Evolutionary conservation across 2,797 vertebrate species (phyloP).

Genomic region (Macrochelys suwanniensis): DNA sequence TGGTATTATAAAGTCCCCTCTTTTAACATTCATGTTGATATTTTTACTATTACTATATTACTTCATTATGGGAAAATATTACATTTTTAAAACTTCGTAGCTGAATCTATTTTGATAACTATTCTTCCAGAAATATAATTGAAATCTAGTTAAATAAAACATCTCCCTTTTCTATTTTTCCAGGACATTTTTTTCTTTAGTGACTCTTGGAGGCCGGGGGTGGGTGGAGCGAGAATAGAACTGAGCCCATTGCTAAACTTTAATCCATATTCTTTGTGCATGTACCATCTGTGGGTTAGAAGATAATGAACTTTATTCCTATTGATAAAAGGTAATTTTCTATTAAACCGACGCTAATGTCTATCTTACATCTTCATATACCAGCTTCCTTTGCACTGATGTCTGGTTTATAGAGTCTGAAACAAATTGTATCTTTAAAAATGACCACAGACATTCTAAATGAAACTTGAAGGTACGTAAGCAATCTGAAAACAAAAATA

Average conservation of each 20-base stretch:
- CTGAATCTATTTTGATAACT: constrained; percentile 14
- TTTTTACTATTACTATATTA: not conserved
- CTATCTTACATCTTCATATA: constrained; percentile 53
- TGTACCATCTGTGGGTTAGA: constrained; percentile 49
- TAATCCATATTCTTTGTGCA: not conserved
- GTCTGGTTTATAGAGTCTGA: constrained; percentile 35
- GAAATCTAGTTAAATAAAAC: not conserved
- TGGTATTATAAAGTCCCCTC: not conserved
- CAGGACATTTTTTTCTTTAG: rapidly evolving
- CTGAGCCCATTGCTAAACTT: not conserved
- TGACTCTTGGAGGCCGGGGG: not conserved
- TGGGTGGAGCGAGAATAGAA: not conserved
- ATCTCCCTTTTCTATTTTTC: not conserved
- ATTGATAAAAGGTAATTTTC: constrained; percentile 37
- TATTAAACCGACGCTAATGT: constrained; percentile 4
- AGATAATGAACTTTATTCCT: constrained; percentile 66
- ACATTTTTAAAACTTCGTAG: not conserved
- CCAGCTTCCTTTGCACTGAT: constrained; percentile 38
- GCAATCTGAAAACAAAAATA: constrained; percentile 29
- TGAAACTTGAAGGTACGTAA: not conserved
- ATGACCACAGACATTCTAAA: constrained; percentile 17
- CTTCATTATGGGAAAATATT: not conserved
- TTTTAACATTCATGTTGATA: not conserved
- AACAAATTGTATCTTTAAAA: constrained; percentile 59
- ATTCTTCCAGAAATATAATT: not conserved